Base-by-base conservation (phyloP, 2,888 invertebrate species). In the Xylota segnis region DNA sequence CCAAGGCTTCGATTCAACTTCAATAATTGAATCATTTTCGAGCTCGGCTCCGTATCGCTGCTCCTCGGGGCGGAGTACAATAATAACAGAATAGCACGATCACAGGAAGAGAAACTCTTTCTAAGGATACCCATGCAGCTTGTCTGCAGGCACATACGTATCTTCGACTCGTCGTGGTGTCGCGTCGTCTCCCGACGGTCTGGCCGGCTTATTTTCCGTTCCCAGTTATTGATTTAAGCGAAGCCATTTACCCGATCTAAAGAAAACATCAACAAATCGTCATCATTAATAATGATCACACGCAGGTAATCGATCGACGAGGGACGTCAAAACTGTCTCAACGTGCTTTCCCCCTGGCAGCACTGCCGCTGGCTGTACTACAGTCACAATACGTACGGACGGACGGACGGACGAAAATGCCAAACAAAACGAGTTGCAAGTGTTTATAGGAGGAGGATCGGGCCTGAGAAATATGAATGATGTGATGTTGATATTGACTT, bases 261-360 rank as follows among this genome's bases (percentile, higher is more conserved):
- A 89, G 89, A 90, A 91, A 91, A 91, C 90, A 91, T 91, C 91
- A 91, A 91, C 91, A 91, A 91, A 91, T 91, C 91, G 91, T 90
- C 91, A 91, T 91, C 91, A 91, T 91, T 91, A 91, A 91, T 91
- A 91, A 91, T 90, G 90, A 91, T 91, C 91, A 90, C 90, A 89
- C 89, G 82, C 86, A 82, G 86, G 86, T 86, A 82, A 86, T 86
- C 76, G 86, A 86, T 86, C 76, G 86, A 71, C 66, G 61, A 86
- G 70, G 45, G 52, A 66, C 61, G 72, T 76, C 72, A 61, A 77
- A 82, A 81, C 82, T 82, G 82, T 86, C 82, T 84, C 79, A 79
- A 75, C 56, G 79, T 71, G 63, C 16, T 61, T 59, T 79, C 68
- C 47, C 72, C 32, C 18, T 27, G 2, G 12, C 70, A 45, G 29